Conservation (phyloP, 2,888 invertebrate genomes). For the Acleris sparsana region DNA sequence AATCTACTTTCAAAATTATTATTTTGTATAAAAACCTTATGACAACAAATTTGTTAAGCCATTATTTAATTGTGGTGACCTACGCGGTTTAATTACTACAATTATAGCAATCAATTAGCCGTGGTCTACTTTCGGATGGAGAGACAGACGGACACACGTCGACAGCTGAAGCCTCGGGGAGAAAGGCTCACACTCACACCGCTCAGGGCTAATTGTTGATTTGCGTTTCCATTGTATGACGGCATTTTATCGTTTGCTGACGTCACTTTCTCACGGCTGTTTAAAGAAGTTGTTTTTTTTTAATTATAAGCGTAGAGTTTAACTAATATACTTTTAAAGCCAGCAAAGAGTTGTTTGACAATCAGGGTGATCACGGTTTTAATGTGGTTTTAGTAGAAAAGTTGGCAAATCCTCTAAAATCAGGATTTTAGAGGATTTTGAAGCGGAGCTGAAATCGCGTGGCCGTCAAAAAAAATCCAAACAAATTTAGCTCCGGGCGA, state of each 20-base stretch:
- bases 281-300: neutral
- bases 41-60: neutral
- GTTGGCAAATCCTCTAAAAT: no score
- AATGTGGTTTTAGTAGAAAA: no score
- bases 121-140: conserved; percentile 23
- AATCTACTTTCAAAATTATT: no score
- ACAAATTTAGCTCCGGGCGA: no score
- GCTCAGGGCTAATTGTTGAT: conserved; percentile 17
- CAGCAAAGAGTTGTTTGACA: no score
- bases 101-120: conserved; percentile 29
- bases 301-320: no score
- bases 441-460: no score
- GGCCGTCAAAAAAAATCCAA: no score
- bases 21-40: neutral
- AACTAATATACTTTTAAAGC: no score
- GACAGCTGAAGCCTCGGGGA: conserved; percentile 9
- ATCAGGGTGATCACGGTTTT: no score
- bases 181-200: conserved; percentile 25
- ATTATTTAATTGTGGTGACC: neutral
- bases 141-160: conserved; percentile 12
- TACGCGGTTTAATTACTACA: conserved; percentile 1
- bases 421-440: no score
- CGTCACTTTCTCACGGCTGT: neutral
- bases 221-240: conserved; percentile 12
- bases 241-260: neutral